Percentiles rank a stretch among this genome's conserved stretches.
phyloP scores from a whole-genome alignment of 1,140 invertebrate genomes.

The Brachionus rubens region DNA sequence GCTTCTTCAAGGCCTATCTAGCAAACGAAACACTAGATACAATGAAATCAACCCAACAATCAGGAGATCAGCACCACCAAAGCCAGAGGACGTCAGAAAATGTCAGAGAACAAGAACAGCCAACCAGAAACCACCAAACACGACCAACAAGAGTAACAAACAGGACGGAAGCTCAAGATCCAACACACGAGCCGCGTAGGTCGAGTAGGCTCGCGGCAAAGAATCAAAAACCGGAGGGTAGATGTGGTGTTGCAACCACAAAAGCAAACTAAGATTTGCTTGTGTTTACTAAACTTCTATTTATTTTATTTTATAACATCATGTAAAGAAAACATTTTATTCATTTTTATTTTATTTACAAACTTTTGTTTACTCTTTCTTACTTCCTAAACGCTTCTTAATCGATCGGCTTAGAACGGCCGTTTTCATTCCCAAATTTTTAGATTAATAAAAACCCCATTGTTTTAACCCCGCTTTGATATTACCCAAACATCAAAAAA shows the following conservation, averaged over 20 bases:
- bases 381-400: no score
- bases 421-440: no score
- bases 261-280: no score
- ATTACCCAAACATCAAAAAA: no score
- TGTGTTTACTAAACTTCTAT: no score
- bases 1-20: not conserved
- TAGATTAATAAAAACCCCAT: no score
- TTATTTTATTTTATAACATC: no score
- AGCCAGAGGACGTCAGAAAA: not conserved
- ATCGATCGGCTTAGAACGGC: no score
- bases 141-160: not conserved
- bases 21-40: not conserved
- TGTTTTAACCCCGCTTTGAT: no score
- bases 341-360: no score
- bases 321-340: no score
- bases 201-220: not conserved
- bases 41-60: not conserved
- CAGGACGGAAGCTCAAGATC: not conserved
- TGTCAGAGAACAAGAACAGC: not conserved
- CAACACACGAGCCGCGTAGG: not conserved
- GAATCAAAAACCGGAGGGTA: not conserved
- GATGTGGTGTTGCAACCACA: conserved; percentile 16
- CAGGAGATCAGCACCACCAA: not conserved
- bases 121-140: not conserved
- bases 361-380: no score